Conservation (phyloP, 2,888 invertebrate genomes). For the Mellilla xanthometata region DNA sequence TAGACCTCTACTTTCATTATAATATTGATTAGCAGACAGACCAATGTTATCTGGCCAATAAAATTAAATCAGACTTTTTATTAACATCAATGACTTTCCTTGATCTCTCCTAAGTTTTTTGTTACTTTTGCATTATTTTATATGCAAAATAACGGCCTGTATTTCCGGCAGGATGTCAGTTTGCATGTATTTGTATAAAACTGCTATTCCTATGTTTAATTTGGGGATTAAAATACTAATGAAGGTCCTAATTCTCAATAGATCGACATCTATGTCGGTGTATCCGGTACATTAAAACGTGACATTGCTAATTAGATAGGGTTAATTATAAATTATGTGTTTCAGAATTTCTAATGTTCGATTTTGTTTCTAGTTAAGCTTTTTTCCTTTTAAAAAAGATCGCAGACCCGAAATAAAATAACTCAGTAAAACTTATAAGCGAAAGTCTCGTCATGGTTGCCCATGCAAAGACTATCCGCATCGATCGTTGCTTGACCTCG, state of each 20-base stretch:
- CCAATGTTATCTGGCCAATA: constrained; percentile 10
- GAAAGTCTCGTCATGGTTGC: no score
- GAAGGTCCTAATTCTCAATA: constrained; percentile 11
- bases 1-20: constrained; percentile 6
- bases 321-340: no score
- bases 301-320: no score
- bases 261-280: constrained; percentile 8
- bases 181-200: constrained; percentile 28
- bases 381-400: no score
- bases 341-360: no score
- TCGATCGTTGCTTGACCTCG: no score
- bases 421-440: no score
- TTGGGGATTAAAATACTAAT: constrained; percentile 16
- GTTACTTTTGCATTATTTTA: constrained; percentile 17
- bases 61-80: not conserved
- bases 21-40: not conserved
- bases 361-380: no score
- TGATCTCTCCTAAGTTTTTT: constrained; percentile 12
- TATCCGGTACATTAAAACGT: constrained; percentile 13
- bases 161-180: constrained; percentile 25
- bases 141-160: constrained; percentile 8
- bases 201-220: constrained; percentile 21
- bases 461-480: no score
- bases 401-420: no score
- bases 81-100: not conserved